Evolutionary conservation across 1,140 invertebrate species (phyloP).

Genomic region (Heliothis subflexa): DNA sequence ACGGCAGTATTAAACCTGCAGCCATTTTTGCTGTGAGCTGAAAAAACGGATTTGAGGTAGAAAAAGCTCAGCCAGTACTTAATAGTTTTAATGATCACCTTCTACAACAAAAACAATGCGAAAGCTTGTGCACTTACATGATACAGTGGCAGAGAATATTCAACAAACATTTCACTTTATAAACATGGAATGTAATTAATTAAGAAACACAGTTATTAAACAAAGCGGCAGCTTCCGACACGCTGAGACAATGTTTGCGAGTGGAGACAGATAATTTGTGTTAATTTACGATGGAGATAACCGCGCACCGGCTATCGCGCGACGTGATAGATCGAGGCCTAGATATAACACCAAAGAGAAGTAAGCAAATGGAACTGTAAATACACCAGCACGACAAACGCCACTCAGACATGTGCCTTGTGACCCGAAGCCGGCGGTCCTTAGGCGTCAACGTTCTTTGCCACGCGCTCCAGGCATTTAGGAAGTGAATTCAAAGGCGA

Average conservation of each 20-base stretch:
- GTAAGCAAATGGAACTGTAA: slow-evolving; percentile 26
- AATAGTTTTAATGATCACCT: slow-evolving; percentile 26
- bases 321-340: slow-evolving; percentile 31
- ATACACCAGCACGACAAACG: slow-evolving; percentile 5
- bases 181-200: slow-evolving; percentile 24
- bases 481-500: slow-evolving; percentile 25
- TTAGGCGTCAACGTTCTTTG: background rate
- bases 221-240: slow-evolving; percentile 39
- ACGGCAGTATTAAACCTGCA: slow-evolving; percentile 19
- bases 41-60: slow-evolving; percentile 13
- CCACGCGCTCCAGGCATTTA: slow-evolving; percentile 12
- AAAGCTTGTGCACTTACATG: background rate
- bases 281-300: slow-evolving; percentile 77
- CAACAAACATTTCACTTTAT: slow-evolving; percentile 5
- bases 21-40: slow-evolving; percentile 2
- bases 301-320: slow-evolving; percentile 38
- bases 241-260: slow-evolving; percentile 28
- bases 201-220: slow-evolving; percentile 8
- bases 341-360: slow-evolving; percentile 40
- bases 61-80: background rate
- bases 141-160: background rate
- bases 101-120: slow-evolving; percentile 10
- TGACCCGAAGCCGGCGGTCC: slow-evolving; percentile 28
- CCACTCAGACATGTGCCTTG: slow-evolving; percentile 20
- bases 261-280: slow-evolving; percentile 65